Conservation (phyloP, 2,888 invertebrate genomes). For the Drosophila prostipennis region DNA sequence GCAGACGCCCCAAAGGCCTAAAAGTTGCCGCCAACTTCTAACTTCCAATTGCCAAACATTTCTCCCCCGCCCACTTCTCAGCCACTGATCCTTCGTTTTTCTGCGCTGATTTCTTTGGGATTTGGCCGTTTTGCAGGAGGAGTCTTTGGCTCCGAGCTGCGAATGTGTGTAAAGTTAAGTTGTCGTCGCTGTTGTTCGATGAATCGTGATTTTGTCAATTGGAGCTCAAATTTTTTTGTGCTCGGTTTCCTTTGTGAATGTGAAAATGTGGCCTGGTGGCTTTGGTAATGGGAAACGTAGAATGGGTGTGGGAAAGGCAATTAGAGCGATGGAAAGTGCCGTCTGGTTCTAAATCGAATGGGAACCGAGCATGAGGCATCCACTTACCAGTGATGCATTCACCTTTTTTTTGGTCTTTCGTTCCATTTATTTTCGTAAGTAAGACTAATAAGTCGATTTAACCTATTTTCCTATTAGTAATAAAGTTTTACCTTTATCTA, state of each 20-base stretch:
- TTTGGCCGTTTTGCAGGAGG: constrained; percentile 11
- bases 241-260: constrained; percentile 18
- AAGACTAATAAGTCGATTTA: not conserved
- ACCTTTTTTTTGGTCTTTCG: not conserved
- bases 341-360: constrained; percentile 27
- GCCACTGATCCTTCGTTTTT: constrained; percentile 26
- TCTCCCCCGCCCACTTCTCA: constrained; percentile 12
- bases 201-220: constrained; percentile 65
- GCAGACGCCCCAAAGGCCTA: constrained; percentile 67
- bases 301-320: constrained; percentile 51
- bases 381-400: constrained; percentile 9
- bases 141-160: constrained; percentile 28
- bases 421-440: not conserved
- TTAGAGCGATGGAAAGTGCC: constrained; percentile 48
- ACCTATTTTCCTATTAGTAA: not conserved
- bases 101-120: constrained; percentile 33
- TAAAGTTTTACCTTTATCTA: not conserved
- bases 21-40: constrained; percentile 60
- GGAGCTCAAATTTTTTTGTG: constrained; percentile 44
- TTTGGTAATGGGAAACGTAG: constrained; percentile 30
- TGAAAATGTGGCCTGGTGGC: constrained; percentile 42
- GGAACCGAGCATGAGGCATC: constrained; percentile 11
- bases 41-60: constrained; percentile 44
- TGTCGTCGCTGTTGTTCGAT: constrained; percentile 61
- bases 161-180: constrained; percentile 72